These are phyloP conservation scores for Callipepla squamata DNA, from an alignment of 2,113 vertebrate species.

Conservation along the genomic window DNA sequence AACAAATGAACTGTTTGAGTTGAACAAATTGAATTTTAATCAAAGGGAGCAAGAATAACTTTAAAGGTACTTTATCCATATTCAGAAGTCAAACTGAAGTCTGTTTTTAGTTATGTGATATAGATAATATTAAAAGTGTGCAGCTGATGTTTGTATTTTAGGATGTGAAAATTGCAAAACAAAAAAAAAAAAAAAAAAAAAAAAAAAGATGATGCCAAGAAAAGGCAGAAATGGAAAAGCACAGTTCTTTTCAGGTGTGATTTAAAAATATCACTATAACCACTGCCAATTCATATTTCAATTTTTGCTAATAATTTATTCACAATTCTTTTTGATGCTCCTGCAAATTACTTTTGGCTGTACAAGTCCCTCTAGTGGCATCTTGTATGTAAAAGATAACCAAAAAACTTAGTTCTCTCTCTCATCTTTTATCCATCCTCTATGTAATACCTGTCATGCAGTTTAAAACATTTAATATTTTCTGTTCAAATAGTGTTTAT, in stretches of 20 bases:
- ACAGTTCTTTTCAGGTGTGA: background rate
- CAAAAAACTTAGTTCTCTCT: background rate
- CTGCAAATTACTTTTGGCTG: slow-evolving; percentile 67
- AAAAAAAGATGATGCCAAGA: background rate
- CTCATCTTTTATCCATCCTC: background rate
- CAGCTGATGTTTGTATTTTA: background rate
- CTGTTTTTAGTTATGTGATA: background rate
- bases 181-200: background rate
- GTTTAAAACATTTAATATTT: background rate
- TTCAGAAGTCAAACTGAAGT: background rate
- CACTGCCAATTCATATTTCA: background rate
- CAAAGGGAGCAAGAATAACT: background rate
- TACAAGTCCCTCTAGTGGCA: slow-evolving; percentile 84
- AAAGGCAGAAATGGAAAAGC: background rate
- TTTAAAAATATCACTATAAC: background rate
- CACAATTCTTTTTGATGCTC: slow-evolving; percentile 4
- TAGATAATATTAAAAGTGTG: background rate
- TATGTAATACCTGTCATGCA: background rate
- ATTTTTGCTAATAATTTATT: slow-evolving; percentile 25
- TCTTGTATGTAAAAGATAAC: slow-evolving; percentile 28
- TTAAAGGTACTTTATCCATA: background rate
- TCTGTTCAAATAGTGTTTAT: background rate
- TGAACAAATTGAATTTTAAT: background rate
- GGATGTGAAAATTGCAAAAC: background rate
- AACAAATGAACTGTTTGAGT: background rate